Conservation (phyloP, 2,888 invertebrate species). For the Lutraria lutraria region DNA sequence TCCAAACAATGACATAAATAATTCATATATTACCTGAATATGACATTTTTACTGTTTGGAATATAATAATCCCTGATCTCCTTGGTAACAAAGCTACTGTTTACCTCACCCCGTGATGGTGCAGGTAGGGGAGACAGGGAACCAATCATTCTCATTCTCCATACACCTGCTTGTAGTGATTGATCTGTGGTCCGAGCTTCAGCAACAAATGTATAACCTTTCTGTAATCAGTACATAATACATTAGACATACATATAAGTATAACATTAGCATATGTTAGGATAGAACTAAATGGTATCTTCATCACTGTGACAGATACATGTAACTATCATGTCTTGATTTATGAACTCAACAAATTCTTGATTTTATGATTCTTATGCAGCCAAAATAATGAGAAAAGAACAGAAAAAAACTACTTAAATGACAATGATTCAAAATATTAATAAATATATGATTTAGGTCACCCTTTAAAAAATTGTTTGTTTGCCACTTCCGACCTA, state of each 20-base stretch:
- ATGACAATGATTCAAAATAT: too few relatives aligned
- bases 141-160: slow-evolving; percentile 86
- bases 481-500: too few relatives aligned
- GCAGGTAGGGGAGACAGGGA: slow-evolving; percentile 84
- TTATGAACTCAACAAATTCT: too few relatives aligned
- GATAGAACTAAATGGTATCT: too few relatives aligned
- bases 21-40: slow-evolving; percentile 81
- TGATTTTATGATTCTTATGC: too few relatives aligned
- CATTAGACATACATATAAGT: neutral
- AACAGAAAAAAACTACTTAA: too few relatives aligned
- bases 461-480: too few relatives aligned
- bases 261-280: too few relatives aligned
- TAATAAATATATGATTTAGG: too few relatives aligned
- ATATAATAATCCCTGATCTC: slow-evolving; percentile 86
- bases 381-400: too few relatives aligned
- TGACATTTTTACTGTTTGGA: slow-evolving; percentile 84
- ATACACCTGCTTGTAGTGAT: slow-evolving; percentile 80
- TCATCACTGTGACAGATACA: too few relatives aligned
- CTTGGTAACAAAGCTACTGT: slow-evolving; percentile 82
- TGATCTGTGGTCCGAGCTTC: slow-evolving; percentile 84
- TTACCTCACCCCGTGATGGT: slow-evolving; percentile 82
- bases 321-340: too few relatives aligned
- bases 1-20: neutral
- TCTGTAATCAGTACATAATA: slow-evolving; percentile 72
- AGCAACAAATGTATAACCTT: slow-evolving; percentile 86